These are phyloP conservation scores for Coreius guichenoti DNA, from an alignment of 2,797 vertebrate genomes.

Conservation along the genomic window DNA sequence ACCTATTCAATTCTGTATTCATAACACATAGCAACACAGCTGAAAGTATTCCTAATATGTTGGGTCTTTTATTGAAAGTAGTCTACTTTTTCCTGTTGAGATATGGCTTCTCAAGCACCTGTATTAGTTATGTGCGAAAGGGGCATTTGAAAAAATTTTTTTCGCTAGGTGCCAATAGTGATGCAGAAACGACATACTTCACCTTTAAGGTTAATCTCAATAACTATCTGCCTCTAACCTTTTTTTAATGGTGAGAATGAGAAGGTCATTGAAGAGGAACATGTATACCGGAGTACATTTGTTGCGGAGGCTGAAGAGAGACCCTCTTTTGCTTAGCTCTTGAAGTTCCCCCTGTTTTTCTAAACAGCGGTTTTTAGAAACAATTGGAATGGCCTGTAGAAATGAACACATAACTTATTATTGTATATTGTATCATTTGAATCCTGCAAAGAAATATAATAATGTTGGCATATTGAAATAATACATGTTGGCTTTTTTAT, in stretches of 20 bases:
- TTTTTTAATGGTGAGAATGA: conserved; percentile 79
- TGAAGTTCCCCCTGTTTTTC: conserved; percentile 79
- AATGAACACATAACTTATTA: conserved; percentile 1
- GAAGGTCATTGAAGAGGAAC: conserved; percentile 81
- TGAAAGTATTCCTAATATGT: not conserved
- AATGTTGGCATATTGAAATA: not conserved
- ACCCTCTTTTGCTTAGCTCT: conserved; percentile 74
- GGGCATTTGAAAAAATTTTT: not conserved
- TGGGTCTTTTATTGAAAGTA: not conserved
- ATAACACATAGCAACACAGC: not conserved
- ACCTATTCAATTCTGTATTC: not conserved
- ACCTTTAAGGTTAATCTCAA: not conserved
- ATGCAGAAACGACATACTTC: not conserved
- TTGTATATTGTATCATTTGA: not conserved
- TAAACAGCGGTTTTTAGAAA: conserved; percentile 78
- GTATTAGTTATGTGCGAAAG: not conserved
- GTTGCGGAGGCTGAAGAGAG: conserved; percentile 76
- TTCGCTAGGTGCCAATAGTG: not conserved
- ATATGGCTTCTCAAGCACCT: not conserved
- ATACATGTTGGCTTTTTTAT: not conserved
- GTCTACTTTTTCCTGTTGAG: not conserved
- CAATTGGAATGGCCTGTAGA: conserved; percentile 77
- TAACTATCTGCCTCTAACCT: conserved; percentile 67
- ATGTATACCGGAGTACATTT: conserved; percentile 76
- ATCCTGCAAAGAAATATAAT: not conserved